Conservation (phyloP, 2,888 invertebrate species). For the Cephus rjabovi region DNA sequence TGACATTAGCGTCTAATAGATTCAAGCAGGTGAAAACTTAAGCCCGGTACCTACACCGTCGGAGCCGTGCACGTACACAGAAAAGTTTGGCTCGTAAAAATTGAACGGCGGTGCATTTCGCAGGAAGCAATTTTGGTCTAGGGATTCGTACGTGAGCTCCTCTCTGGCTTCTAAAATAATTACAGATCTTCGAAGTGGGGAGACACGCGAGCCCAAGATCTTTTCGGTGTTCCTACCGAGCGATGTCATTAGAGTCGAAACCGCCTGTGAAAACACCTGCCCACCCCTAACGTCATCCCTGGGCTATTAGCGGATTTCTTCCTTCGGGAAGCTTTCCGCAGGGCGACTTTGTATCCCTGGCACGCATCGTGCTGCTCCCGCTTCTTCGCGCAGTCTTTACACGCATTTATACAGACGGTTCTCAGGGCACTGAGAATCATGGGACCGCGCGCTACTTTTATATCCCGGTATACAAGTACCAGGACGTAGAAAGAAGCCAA, state of each 20-base stretch:
- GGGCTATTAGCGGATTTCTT: slow-evolving; percentile 31
- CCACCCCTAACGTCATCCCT: slow-evolving; percentile 30
- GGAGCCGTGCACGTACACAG: neutral
- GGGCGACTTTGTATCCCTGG: neutral
- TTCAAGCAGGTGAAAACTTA: slow-evolving; percentile 22
- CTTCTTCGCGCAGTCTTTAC: neutral
- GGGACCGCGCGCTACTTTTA: neutral
- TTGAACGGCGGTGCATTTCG: slow-evolving; percentile 29
- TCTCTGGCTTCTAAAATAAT: slow-evolving; percentile 39
- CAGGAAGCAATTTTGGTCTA: slow-evolving; percentile 48
- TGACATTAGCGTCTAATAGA: slow-evolving; percentile 19
- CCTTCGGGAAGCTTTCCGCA: slow-evolving; percentile 3
- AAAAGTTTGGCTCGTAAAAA: slow-evolving; percentile 32
- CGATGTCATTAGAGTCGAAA: slow-evolving; percentile 49
- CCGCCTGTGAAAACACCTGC: slow-evolving; percentile 45
- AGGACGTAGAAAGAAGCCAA: neutral
- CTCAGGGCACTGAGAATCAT: neutral
- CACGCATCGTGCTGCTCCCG: neutral
- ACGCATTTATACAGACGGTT: neutral
- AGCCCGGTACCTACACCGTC: neutral
- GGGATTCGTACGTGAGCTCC: slow-evolving; percentile 22
- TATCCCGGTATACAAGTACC: neutral
- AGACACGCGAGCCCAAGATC: slow-evolving; percentile 35
- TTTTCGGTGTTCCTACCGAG: slow-evolving; percentile 26
- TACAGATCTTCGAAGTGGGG: slow-evolving; percentile 38